Evolutionary conservation across 2,888 invertebrate species (phyloP).

Genomic region (Synergus itoensis): DNA sequence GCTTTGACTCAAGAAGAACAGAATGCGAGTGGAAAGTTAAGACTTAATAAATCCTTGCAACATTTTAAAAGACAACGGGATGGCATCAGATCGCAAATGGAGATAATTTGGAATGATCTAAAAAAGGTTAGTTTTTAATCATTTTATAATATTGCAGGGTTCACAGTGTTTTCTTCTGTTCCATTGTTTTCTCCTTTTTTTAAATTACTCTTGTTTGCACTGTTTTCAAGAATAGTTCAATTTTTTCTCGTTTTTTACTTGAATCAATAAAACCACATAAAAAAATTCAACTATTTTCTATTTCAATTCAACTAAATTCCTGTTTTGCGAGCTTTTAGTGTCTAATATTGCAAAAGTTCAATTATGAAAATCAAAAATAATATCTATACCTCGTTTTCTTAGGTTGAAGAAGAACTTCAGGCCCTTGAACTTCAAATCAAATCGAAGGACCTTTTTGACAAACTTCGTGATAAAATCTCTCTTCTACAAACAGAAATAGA

Average conservation of each 20-base stretch:
- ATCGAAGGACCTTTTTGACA: conserved; percentile 60
- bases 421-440: conserved; percentile 59
- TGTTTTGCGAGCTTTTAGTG: background rate
- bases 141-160: too few relatives aligned
- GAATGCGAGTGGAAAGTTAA: conserved; percentile 73
- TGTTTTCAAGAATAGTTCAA: too few relatives aligned
- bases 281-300: background rate
- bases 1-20: conserved; percentile 63
- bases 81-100: conserved; percentile 67
- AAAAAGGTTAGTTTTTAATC: conserved; percentile 43
- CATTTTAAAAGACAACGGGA: conserved; percentile 73
- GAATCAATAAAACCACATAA: background rate
- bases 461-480: conserved; percentile 60
- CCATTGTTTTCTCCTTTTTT: too few relatives aligned
- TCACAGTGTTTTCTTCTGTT: background rate
- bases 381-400: background rate
- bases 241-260: too few relatives aligned
- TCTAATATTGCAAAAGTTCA: background rate
- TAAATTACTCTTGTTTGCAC: too few relatives aligned
- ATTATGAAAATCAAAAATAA: background rate
- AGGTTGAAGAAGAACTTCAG: conserved; percentile 64
- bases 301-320: background rate
- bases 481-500: conserved; percentile 66
- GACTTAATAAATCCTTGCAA: conserved; percentile 71
- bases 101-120: conserved; percentile 70